Conservation (phyloP, 1,140 invertebrate genomes). For the Euschistus heros region DNA sequence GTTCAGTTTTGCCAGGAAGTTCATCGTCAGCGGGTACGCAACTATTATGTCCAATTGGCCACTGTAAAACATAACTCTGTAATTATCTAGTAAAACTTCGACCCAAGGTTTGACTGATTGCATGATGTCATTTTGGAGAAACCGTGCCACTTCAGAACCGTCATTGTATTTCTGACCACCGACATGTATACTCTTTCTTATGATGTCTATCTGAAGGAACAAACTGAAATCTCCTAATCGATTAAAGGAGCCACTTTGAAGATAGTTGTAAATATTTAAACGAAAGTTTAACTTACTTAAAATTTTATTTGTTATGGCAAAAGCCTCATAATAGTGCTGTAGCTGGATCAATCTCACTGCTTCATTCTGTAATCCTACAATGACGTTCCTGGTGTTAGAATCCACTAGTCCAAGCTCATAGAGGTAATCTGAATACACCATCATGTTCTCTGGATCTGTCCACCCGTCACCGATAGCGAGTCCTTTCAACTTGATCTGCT, state of each 20-base stretch:
- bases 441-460: slow-evolving; percentile 66
- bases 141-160: slow-evolving; percentile 47
- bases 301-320: slow-evolving; percentile 19
- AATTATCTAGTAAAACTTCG: slow-evolving; percentile 51
- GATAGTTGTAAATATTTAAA: slow-evolving; percentile 51
- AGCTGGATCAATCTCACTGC: background rate
- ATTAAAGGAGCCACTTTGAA: slow-evolving; percentile 35
- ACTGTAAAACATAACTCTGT: slow-evolving; percentile 63
- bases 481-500: slow-evolving; percentile 52
- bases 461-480: slow-evolving; percentile 79
- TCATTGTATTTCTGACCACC: slow-evolving; percentile 48
- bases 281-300: slow-evolving; percentile 23
- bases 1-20: slow-evolving; percentile 47
- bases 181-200: slow-evolving; percentile 68
- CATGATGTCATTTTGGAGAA: slow-evolving; percentile 70
- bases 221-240: slow-evolving; percentile 35
- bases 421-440: slow-evolving; percentile 67
- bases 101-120: slow-evolving; percentile 68
- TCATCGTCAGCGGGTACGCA: slow-evolving; percentile 63
- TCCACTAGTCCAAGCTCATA: slow-evolving; percentile 55
- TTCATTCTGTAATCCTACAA: slow-evolving; percentile 18
- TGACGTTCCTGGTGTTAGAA: slow-evolving; percentile 24
- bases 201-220: slow-evolving; percentile 46
- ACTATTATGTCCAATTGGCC: slow-evolving; percentile 72
- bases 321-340: slow-evolving; percentile 19